phyloP scores from a whole-genome alignment of 1,140 invertebrate species.

The Leptopilina clavipes region DNA sequence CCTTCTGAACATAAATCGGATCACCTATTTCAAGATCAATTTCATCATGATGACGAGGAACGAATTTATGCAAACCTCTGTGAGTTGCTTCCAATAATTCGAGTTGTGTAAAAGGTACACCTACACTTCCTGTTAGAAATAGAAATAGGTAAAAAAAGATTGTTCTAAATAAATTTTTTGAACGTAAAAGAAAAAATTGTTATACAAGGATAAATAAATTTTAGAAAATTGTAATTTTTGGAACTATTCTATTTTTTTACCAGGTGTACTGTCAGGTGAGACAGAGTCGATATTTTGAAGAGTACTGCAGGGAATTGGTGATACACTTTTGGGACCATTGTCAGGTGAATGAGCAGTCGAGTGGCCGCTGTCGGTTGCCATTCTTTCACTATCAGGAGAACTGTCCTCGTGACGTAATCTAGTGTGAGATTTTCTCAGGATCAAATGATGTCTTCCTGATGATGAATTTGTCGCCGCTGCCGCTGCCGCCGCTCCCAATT shows the following conservation, averaged over 20 bases:
- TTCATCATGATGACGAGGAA: constrained; percentile 95
- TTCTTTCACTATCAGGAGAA: constrained; percentile 88
- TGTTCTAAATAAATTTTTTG: neutral
- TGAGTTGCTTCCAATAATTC: constrained; percentile 96
- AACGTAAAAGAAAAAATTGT: no score
- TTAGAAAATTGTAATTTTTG: no score
- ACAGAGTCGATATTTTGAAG: constrained; percentile 69
- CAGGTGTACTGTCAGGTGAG: constrained; percentile 69
- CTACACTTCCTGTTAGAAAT: constrained; percentile 73
- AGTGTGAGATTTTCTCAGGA: constrained; percentile 81
- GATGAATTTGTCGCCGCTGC: constrained; percentile 39
- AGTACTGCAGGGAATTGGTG: constrained; percentile 77
- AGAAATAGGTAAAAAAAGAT: neutral
- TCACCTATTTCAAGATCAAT: constrained; percentile 98
- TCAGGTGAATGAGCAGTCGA: constrained; percentile 93
- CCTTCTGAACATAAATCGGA: constrained; percentile 96
- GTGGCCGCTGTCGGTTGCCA: constrained; percentile 90
- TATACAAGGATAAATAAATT: no score
- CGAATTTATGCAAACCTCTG: constrained; percentile 94
- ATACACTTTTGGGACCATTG: constrained; percentile 87
- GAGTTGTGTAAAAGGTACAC: constrained; percentile 85
- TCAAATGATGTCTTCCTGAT: constrained; percentile 75
- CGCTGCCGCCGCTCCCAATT: constrained; percentile 73
- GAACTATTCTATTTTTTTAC: constrained; percentile 44
- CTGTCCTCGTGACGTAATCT: constrained; percentile 85